Base-by-base conservation (phyloP, 2,797 vertebrate species). In the Hyperoplus lanceolatus region DNA sequence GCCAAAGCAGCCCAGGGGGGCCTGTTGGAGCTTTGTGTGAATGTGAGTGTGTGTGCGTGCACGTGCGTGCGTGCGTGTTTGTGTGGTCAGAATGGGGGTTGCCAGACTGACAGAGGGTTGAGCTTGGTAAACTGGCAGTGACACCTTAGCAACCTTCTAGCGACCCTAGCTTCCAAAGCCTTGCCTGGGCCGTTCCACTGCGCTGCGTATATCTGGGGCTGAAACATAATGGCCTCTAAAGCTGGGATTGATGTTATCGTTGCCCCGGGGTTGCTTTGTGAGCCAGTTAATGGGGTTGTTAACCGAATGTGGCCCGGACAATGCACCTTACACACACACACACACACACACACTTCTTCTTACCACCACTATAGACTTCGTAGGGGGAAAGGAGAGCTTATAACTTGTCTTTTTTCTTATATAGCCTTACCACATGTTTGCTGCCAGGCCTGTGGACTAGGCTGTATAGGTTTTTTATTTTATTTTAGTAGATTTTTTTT, bases 241-340 rank as follows among this genome's bases (percentile, higher is more conserved):
- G 82, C 81, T 12, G 49, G 87, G 89, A 92, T 90, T 93, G 90
- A 91, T 89, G 90, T 88, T 89, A 90, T 93, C 80, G 70, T 90
- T 86, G 90, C 89, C 85, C 82, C 69, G 48, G 86, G 86, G 87
- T 92, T 90, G 83, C 88, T 92, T 90, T 92, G 91, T 86, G 90
- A 93, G 88, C 83, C 90, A 68, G 90, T 90, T 93, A 93, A 92
- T 93, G 85, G 91, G 87, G 91, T 92, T 91, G 89, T 93, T 93
- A 93, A 93, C 87, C 77, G 88, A 89, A 92, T 88, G 86, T 87
- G 86, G 85, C 82, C 82, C 48, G 38, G 80, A 92, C 91, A 92
- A 90, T 89, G 70, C 87, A 80, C 83, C 70, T 77, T 70, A 36
- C 84, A 73, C 81, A 58, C 73, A 65, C 60, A 77, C 4, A 75